Evolutionary conservation across 2,113 vertebrate species (phyloP).

Genomic region (Nothocercus julius): DNA sequence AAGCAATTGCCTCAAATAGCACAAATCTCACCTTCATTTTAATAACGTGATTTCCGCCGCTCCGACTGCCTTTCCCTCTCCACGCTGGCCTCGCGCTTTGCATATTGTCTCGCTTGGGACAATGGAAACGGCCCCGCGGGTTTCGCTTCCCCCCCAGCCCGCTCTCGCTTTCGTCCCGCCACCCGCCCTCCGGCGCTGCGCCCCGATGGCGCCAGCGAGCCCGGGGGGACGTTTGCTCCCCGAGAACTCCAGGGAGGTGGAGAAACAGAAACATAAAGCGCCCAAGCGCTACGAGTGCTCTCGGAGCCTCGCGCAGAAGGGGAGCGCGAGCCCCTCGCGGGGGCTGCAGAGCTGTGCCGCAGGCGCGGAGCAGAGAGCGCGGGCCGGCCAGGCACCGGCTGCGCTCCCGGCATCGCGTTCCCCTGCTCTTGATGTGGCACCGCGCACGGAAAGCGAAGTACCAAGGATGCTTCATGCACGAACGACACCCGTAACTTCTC

Average conservation of each 20-base stretch:
- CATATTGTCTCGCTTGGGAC: neutral
- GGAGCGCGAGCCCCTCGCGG: too few species aligned
- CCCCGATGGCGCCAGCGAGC: too few species aligned
- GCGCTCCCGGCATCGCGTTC: neutral
- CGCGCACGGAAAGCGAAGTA: neutral
- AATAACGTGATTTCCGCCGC: neutral
- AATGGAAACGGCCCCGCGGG: slow-evolving; percentile 25
- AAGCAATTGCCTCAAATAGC: accelerated
- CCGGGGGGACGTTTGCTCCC: accelerated
- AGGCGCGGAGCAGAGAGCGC: neutral
- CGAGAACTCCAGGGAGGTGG: neutral
- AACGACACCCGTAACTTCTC: neutral
- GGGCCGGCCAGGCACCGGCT: neutral
- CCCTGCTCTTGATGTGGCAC: neutral
- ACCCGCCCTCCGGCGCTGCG: too few species aligned
- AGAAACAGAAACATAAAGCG: neutral
- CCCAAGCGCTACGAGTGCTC: neutral
- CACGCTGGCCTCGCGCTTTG: neutral
- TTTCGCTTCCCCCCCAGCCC: slow-evolving; percentile 57
- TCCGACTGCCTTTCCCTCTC: neutral
- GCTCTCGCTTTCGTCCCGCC: neutral
- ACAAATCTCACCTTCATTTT: neutral
- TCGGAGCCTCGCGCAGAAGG: neutral
- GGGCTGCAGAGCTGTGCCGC: neutral
- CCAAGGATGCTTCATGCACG: slow-evolving; percentile 40